Base-by-base conservation (phyloP, 2,888 invertebrate genomes). In the Mechanitis mazaeus region DNA sequence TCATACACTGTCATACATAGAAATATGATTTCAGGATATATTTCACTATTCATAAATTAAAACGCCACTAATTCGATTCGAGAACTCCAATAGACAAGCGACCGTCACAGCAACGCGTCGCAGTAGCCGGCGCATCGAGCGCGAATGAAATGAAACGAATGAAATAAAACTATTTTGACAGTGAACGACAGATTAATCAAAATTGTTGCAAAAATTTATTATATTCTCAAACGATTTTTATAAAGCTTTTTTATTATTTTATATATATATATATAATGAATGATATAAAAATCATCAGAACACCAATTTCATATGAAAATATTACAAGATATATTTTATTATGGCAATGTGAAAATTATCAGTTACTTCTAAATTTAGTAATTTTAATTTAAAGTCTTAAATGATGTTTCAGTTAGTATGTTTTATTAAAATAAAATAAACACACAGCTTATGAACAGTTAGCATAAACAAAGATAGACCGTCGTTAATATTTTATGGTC, bases 1-100 rank as follows among this genome's bases (percentile, higher is more conserved):
- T 86, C 83, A 87, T 83, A 82, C 87, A 90, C 89, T 87, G 72
- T 84, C 88, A 90, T 89, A 79, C 87, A 84, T 84, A 73, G 81
- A 64, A 79, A 77, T 75, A 66, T 70, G 71, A 71, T 75, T 75
- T 74, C 77, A 79, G 76, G 74, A 66, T 72, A 68, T 66, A 73
- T 74, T 79, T 76, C 84, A 87, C 83, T 79, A 80, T 71, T 64
- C 70, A 83, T 78, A 65, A 74, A 80, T 75, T 80, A 79, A 73
- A 79, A 78, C 74, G 64, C 74, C 81, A 84, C 82, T 78, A 83
- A 84, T 83, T 81, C 80, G 72, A 85, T 84, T 84, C 85, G 77
- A 79, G 75, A 80, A 83, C 81, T 84, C 81, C 86, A 86, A 87
- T 84, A 86, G 83, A 85, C 83, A 87, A 84, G 71, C 76, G 72